phyloP scores from a whole-genome alignment of 2,888 invertebrate species.

The Carpatolechia fugitivella region DNA sequence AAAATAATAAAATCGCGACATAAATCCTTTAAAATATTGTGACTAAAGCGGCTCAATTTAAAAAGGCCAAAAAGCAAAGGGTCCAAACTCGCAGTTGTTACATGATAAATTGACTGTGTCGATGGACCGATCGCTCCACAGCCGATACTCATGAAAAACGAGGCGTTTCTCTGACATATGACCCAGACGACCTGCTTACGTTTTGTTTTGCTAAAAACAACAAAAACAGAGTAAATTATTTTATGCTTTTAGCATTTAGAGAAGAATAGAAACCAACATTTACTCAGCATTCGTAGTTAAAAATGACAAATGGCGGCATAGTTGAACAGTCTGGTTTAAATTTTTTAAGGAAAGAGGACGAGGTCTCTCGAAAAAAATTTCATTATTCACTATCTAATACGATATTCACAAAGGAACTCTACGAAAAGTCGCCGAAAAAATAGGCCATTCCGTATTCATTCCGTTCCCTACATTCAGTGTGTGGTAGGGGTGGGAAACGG shows the following conservation, averaged over 20 bases:
- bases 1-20: no score
- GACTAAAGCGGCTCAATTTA: neutral
- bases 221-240: no score
- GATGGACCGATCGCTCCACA: conserved; percentile 47
- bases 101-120: conserved; percentile 67
- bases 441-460: conserved; percentile 36
- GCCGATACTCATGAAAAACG: conserved; percentile 54
- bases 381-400: conserved; percentile 28
- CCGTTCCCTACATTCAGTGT: conserved; percentile 26
- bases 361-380: neutral
- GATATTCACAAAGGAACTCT: conserved; percentile 36
- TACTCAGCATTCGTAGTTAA: no score
- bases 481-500: conserved; percentile 1
- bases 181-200: conserved; percentile 29
- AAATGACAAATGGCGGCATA: no score
- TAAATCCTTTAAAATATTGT: no score
- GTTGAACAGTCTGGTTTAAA: neutral
- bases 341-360: neutral
- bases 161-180: conserved; percentile 45
- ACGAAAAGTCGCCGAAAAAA: conserved; percentile 28
- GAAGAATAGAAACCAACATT: no score
- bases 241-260: no score
- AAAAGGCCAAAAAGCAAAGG: neutral
- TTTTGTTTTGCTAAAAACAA: neutral
- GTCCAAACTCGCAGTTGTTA: conserved; percentile 26